Evolutionary conservation across 2,888 invertebrate species (phyloP).

Genomic region (Bibio marci): DNA sequence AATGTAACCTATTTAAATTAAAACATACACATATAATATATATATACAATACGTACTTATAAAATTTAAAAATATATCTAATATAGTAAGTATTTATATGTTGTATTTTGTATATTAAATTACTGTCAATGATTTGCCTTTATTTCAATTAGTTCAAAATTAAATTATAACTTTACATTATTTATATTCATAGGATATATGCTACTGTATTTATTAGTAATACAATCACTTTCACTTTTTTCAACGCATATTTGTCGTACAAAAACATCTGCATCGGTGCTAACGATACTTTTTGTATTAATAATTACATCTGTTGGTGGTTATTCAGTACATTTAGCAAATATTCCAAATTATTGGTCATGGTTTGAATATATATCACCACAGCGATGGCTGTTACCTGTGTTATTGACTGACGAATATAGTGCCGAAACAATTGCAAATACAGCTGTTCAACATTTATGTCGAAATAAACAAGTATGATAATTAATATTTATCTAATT

Average conservation of each 20-base stretch:
- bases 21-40: too few relatives aligned
- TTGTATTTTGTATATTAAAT: too few relatives aligned
- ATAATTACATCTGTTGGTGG: constrained; percentile 46
- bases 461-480: constrained; percentile 55
- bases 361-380: constrained; percentile 57
- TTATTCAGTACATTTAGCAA: constrained; percentile 47
- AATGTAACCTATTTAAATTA: too few relatives aligned
- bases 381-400: constrained; percentile 52
- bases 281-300: constrained; percentile 42
- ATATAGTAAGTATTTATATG: too few relatives aligned
- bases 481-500: too few relatives aligned
- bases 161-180: too few relatives aligned
- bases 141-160: too few relatives aligned
- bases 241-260: constrained; percentile 48
- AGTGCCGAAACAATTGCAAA: constrained; percentile 42
- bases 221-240: constrained; percentile 49
- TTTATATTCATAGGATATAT: constrained; percentile 38
- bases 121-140: too few relatives aligned
- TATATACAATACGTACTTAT: too few relatives aligned
- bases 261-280: constrained; percentile 42
- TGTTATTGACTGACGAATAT: constrained; percentile 46
- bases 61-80: too few relatives aligned
- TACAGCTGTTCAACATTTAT: constrained; percentile 32
- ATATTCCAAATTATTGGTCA: constrained; percentile 43
- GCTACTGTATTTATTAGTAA: constrained; percentile 48